Conservation (phyloP, 2,113 vertebrate species). For the Xenopus borealis region DNA sequence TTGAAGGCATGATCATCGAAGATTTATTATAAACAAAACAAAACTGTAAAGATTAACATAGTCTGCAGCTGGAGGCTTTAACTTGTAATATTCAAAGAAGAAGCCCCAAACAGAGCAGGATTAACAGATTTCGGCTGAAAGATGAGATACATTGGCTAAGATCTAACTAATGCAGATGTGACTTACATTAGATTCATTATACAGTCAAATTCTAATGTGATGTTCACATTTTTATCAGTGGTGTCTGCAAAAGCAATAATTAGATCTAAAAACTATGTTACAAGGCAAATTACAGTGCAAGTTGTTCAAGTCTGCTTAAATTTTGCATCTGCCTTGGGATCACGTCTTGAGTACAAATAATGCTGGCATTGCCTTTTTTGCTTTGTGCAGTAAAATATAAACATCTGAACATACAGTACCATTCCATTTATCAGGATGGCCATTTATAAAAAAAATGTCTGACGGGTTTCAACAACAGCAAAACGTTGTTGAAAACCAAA, state of each 20-base stretch:
- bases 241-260: slow-evolving; percentile 74
- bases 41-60: slow-evolving; percentile 77
- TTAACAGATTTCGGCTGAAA: slow-evolving; percentile 72
- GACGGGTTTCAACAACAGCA: neutral
- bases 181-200: slow-evolving; percentile 80
- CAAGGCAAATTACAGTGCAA: slow-evolving; percentile 72
- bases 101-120: slow-evolving; percentile 69
- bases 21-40: slow-evolving; percentile 75
- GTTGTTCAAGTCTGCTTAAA: slow-evolving; percentile 67
- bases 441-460: neutral
- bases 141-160: slow-evolving; percentile 75
- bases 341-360: slow-evolving; percentile 67
- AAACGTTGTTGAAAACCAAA: neutral
- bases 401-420: slow-evolving; percentile 55
- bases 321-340: slow-evolving; percentile 68
- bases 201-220: slow-evolving; percentile 76
- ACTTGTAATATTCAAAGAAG: slow-evolving; percentile 75
- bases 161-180: slow-evolving; percentile 79
- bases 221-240: slow-evolving; percentile 76
- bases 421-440: neutral
- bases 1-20: no score
- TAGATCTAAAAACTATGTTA: slow-evolving; percentile 77
- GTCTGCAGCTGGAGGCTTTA: slow-evolving; percentile 78
- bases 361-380: slow-evolving; percentile 61
- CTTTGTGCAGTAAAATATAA: slow-evolving; percentile 58